These are phyloP conservation scores for Cheilosia impressa DNA, from an alignment of 2,888 invertebrate species.

Conservation along the genomic window DNA sequence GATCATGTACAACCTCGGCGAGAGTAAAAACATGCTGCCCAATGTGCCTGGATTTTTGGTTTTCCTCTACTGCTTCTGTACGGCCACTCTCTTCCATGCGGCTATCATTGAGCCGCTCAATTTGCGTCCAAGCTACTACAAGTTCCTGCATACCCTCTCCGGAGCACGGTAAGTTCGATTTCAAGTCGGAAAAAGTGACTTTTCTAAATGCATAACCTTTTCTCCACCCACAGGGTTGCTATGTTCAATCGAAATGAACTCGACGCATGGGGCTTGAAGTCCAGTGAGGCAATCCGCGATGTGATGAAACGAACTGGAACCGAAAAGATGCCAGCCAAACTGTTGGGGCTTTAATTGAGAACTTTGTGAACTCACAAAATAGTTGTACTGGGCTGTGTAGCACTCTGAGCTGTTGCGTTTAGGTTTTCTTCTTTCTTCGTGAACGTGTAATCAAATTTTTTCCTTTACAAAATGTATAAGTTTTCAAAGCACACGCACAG, in stretches of 20 bases:
- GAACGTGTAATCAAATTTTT: not conserved
- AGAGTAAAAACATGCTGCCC: conserved; percentile 87
- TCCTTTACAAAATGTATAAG: not conserved
- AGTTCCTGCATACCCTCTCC: conserved; percentile 90
- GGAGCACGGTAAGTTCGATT: conserved; percentile 86
- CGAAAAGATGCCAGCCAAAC: conserved; percentile 32
- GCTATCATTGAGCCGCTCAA: conserved; percentile 91
- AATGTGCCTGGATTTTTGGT: conserved; percentile 88
- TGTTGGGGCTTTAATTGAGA: conserved; percentile 42
- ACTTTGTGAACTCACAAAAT: not conserved
- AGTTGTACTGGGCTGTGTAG: not conserved
- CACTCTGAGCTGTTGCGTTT: not conserved
- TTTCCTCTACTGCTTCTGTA: conserved; percentile 90
- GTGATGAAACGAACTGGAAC: conserved; percentile 80
- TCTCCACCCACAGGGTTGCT: conserved; percentile 84
- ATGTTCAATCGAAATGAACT: conserved; percentile 86
- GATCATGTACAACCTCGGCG: conserved; percentile 89
- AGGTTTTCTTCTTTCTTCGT: not conserved
- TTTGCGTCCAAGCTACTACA: conserved; percentile 92
- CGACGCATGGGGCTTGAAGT: conserved; percentile 86
- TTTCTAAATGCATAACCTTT: not conserved
- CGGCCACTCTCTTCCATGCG: conserved; percentile 90
- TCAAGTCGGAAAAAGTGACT: not conserved
- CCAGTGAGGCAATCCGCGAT: conserved; percentile 84
- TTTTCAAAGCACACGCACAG: not conserved